Evolutionary conservation across 2,797 vertebrate species (phyloP), one percentile per base, ranked within the genome.

Genomic region (Pterois miles): DNA sequence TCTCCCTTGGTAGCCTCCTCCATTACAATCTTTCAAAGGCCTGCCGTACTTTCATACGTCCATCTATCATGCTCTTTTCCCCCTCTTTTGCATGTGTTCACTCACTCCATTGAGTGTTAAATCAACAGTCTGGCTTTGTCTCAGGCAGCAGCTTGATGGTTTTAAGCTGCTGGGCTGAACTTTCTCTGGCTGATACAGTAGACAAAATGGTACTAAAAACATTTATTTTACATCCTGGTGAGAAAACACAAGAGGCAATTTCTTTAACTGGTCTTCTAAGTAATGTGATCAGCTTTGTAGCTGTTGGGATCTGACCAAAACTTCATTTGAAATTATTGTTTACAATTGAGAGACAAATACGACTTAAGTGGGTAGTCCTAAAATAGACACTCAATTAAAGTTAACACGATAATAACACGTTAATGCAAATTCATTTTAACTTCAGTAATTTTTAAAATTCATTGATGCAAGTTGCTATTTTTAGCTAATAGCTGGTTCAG

Each of bases 11-110:
- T 87, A 88, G 85, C 82, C 84, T 92, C 85, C 87, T 91, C 81
- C 83, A 88, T 92, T 88, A 82, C 86, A 82, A 74, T 90, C 87
- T 93, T 92, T 92, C 90, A 91, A 89, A 89, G 86, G 81, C 83
- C 71, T 87, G 86, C 80, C 64, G 52, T 88, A 89, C 88, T 90
- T 89, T 88, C 84, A 84, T 86, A 85, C 70, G 72, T 91, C 83
- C 90, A 93, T 94, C 89, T 84, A 90, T 94, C 91, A 94, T 88
- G 81, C 75, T 86, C 82, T 43, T 77, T 88, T 86, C 78, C 79
- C 84, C 88, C 88, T 89, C 82, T 76, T 90, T 86, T 90, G 89
- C 84, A 88, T 91, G 84, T 84, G 90, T 88, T 91, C 88, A 38
- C 82, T 92, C 90, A 88, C 88, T 92, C 78, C 82, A 81, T 88